Base-by-base conservation (phyloP, 2,888 invertebrate genomes). In the Drosophila emarginata region DNA sequence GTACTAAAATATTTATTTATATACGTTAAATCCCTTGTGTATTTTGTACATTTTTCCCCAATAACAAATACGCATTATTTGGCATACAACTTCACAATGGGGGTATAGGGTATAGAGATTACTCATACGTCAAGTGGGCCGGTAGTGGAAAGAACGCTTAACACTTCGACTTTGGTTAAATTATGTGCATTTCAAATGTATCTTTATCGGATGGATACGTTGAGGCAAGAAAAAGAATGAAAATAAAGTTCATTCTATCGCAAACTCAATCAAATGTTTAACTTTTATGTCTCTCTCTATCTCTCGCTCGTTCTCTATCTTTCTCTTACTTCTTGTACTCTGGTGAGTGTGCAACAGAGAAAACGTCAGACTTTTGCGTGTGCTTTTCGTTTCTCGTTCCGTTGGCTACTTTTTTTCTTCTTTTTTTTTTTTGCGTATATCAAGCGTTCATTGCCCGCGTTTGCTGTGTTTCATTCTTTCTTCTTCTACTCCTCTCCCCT, bases 391-490 rank as follows among this genome's bases (percentile, higher is more conserved):
- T 66, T 52, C 52, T 79, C 74, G 71, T 72, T 79, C 70, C 79
- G 74, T 76, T 77, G 72, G 60, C 53, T 77, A 67, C 65, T 64
- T 62, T 65, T 70, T 61, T 61, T 65, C 1, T 75, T 70, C 59
- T 70, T 51, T 68, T 70, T 76, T 63, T 75, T 74, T 75, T 80
- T 82, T 77, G 86, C 83, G 78, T 85, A 82, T 75, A 82, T 83
- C 82, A 87, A 85, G 83, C 83, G 87, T 87, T 87, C 85, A 87
- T 81, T 87, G 87, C 87, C 87, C 85, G 87, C 83, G 61, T 67
- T 71, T 70, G 77, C 68, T 68, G 67, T 52, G 50, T 72, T 73
- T 65, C 45, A 9, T 52, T 58, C 23, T 59, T 59, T 40, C 21
- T 40, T 12, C 18, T 21, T 18, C 21, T 18, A 4, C 45, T 15